Evolutionary conservation across 2,113 vertebrate species (phyloP), one percentile per base, ranked within the genome.

Genomic region (Rhegmatorhina hoffmannsi): DNA sequence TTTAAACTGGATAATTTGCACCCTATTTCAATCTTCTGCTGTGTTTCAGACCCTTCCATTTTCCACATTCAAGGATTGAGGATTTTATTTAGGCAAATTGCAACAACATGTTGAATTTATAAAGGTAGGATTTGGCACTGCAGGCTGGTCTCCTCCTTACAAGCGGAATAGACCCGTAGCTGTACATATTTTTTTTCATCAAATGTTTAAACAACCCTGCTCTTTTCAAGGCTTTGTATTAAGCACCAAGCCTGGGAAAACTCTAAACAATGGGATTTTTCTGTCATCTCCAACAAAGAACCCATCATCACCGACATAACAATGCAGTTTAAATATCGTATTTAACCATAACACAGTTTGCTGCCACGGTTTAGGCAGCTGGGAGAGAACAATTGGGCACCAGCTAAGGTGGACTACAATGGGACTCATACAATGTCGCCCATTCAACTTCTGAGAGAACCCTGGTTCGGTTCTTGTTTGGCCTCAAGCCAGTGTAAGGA

Each of bases 281-380:
- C 94, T 96, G 87, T 95, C 90, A 87, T 72, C 69, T 95, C 66
- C 53, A 83, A 96, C 75, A 97, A 96, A 97, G 72, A 85, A 4
- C 64, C 73, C 72, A 49, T 96, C 95, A 90, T 47, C 53, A 62
- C 55, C 0, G 0, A 93, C 84, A 90, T 86, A 92, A 96, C 78
- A 93, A 90, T 92, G 89, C 55, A 50, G 60, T 93, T 95, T 93
- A 91, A 95, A 93, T 90, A 94, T 86, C 1, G 0, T 63, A 58
- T 80, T 95, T 89, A 95, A 95, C 78, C 78, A 74, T 92, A 96
- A 88, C 80, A 66, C 78, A 46, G 68, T 78, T 95, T 93, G 78
- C 64, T 0, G 8, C 58, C 68, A 69, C 4, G 3, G 49, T 92
- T 95, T 87, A 63, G 78, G 88, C 85, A 95, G 92, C 92, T 93